Conservation (phyloP, 2,888 invertebrate species). For the Heliconius ethilla region DNA sequence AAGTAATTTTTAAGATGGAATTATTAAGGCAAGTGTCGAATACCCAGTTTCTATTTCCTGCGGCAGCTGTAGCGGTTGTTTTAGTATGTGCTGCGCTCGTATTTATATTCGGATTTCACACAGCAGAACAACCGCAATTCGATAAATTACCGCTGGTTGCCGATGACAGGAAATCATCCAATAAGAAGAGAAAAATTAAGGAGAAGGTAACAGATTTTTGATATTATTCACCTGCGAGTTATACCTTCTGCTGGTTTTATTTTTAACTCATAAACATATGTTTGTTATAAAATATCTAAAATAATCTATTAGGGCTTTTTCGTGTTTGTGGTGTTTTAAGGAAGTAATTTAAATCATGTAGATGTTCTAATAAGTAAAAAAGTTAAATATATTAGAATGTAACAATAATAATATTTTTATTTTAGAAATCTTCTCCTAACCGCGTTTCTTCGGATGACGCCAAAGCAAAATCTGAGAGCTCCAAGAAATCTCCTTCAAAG, state of each 20-base stretch:
- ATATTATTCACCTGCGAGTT: background rate
- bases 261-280: conserved; percentile 77
- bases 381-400: too few relatives aligned
- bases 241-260: conserved; percentile 68
- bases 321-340: background rate
- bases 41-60: conserved; percentile 81
- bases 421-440: conserved; percentile 84
- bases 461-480: conserved; percentile 82
- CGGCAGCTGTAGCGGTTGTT: conserved; percentile 84
- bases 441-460: conserved; percentile 82
- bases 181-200: conserved; percentile 86
- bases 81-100: conserved; percentile 87
- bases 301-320: background rate
- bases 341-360: background rate
- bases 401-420: conserved; percentile 33
- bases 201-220: conserved; percentile 83
- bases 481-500: conserved; percentile 81
- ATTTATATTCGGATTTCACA: conserved; percentile 90
- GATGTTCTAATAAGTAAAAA: conserved; percentile 8
- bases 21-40: conserved; percentile 81
- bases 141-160: conserved; percentile 84
- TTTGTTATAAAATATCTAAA: conserved; percentile 41
- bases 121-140: conserved; percentile 90
- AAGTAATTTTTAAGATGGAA: conserved; percentile 79
- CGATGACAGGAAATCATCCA: conserved; percentile 86